phyloP scores from a whole-genome alignment of 2,797 vertebrate genomes.

The Acomys russatus region DNA sequence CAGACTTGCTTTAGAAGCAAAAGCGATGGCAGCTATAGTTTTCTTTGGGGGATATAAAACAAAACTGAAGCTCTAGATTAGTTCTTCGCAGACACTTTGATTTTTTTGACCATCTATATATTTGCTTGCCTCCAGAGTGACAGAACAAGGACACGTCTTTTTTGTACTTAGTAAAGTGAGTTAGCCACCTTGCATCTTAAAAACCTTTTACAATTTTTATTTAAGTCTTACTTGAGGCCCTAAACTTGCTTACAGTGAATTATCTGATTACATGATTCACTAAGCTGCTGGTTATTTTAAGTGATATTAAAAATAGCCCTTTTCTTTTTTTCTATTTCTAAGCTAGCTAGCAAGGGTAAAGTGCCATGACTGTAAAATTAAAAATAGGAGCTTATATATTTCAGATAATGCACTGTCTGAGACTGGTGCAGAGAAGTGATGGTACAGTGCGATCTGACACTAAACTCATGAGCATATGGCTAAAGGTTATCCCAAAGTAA shows the following conservation, averaged over 20 bases:
- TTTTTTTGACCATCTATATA: background rate
- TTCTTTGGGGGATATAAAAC: slow-evolving; percentile 27
- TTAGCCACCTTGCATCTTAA: slow-evolving; percentile 2
- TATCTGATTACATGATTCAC: slow-evolving; percentile 57
- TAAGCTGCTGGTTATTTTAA: slow-evolving; percentile 60
- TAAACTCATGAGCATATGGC: background rate
- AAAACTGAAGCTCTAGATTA: slow-evolving; percentile 29
- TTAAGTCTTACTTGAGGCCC: slow-evolving; percentile 51
- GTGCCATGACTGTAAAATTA: slow-evolving; percentile 44
- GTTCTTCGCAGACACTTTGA: background rate
- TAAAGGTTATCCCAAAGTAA: slow-evolving; percentile 38
- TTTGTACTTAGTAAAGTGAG: background rate
- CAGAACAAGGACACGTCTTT: background rate
- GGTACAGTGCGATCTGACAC: background rate
- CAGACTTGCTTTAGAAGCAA: background rate
- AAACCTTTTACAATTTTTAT: slow-evolving; percentile 12
- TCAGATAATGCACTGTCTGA: slow-evolving; percentile 19
- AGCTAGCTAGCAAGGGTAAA: slow-evolving; percentile 62
- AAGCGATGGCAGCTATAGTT: background rate
- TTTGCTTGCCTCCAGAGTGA: slow-evolving; percentile 2
- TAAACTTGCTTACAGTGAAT: slow-evolving; percentile 59
- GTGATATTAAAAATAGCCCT: slow-evolving; percentile 47
- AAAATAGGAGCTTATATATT: slow-evolving; percentile 43
- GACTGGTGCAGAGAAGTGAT: background rate
- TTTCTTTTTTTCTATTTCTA: slow-evolving; percentile 58